Conservation (phyloP, 2,113 vertebrate genomes). For the Cathartes aura region DNA sequence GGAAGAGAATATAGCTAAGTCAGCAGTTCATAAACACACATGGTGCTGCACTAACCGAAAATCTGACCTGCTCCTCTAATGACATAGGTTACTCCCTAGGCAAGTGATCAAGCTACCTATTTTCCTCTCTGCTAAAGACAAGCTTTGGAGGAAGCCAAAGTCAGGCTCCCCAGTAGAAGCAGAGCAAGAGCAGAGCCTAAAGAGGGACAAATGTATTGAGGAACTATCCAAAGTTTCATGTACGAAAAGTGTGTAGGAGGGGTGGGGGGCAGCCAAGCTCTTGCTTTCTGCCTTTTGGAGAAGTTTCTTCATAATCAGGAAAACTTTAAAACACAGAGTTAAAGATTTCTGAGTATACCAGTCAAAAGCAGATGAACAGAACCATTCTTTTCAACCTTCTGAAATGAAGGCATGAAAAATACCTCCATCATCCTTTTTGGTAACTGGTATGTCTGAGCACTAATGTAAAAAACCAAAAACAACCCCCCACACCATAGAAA, state of each 20-base stretch:
- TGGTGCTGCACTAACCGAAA: neutral
- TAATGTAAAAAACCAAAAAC: neutral
- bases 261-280: neutral
- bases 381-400: neutral
- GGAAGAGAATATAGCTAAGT: neutral
- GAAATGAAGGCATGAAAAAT: neutral
- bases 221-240: neutral
- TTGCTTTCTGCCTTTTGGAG: neutral
- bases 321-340: neutral
- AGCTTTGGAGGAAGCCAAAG: neutral
- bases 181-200: neutral
- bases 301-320: neutral
- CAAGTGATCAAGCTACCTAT: neutral
- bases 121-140: neutral
- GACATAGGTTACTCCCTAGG: neutral
- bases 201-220: neutral
- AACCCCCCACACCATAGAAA: neutral
- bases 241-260: accelerated
- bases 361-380: neutral
- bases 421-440: neutral
- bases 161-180: neutral
- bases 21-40: neutral
- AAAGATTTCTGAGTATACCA: neutral
- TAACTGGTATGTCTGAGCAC: neutral
- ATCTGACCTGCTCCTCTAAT: neutral